Evolutionary conservation across 2,113 vertebrate species (phyloP).

Genomic region (Motacilla alba): DNA sequence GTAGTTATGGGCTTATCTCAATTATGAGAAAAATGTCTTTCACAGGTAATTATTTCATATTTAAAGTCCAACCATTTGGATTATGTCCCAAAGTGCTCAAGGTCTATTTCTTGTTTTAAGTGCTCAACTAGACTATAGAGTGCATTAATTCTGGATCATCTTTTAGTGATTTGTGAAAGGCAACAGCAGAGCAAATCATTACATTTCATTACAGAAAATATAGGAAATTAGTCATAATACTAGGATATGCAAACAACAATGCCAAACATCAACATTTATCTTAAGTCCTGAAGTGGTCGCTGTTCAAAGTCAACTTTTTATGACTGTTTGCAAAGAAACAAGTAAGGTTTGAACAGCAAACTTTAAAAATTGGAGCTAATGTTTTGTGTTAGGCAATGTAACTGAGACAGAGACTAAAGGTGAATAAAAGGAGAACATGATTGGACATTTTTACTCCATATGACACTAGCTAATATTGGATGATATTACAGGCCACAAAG

Average conservation of each 20-base stretch:
- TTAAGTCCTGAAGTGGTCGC: background rate
- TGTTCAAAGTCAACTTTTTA: background rate
- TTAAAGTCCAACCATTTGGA: background rate
- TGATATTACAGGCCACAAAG: background rate
- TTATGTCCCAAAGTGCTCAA: background rate
- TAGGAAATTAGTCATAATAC: background rate
- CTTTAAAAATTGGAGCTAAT: background rate
- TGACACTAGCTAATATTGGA: background rate
- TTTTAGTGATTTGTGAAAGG: background rate
- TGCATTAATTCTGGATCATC: background rate
- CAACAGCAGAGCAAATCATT: background rate
- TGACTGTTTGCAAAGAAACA: background rate
- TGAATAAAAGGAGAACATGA: background rate
- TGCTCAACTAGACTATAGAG: background rate
- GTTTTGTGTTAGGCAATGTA: background rate
- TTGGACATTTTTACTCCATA: background rate
- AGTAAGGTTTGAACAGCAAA: background rate
- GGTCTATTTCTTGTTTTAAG: background rate
- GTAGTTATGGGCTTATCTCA: background rate
- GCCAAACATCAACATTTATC: background rate
- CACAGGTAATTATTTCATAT: background rate
- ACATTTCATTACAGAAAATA: background rate
- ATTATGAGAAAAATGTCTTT: constrained; percentile 26
- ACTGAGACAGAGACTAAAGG: background rate
- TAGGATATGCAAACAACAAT: background rate